phyloP scores from a whole-genome alignment of 2,113 vertebrate species.

The Falco punctatus region DNA sequence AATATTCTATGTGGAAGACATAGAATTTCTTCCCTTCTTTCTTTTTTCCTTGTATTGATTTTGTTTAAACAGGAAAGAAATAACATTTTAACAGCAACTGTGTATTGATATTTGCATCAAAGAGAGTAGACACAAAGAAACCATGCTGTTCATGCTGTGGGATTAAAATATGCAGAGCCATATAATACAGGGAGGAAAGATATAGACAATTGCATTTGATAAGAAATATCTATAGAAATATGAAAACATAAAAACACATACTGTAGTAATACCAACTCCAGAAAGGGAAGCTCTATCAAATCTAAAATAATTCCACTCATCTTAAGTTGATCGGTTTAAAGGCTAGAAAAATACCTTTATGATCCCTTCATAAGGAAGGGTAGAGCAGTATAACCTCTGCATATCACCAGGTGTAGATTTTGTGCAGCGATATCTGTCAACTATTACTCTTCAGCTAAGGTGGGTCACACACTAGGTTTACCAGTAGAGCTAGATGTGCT shows the following conservation, averaged over 20 bases:
- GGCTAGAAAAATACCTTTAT: background rate
- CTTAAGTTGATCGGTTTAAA: background rate
- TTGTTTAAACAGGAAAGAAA: background rate
- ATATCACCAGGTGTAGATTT: background rate
- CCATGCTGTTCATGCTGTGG: background rate
- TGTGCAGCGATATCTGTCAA: background rate
- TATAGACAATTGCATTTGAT: background rate
- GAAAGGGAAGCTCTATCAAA: background rate
- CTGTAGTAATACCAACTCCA: background rate
- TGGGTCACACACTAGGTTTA: background rate
- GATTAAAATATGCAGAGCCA: background rate
- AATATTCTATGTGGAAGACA: background rate
- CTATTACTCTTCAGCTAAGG: background rate
- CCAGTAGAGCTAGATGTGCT: background rate
- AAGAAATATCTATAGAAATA: background rate
- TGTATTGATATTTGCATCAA: constrained; percentile 2
- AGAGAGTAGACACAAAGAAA: background rate
- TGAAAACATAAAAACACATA: background rate
- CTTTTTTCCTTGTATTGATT: background rate
- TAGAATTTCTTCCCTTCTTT: background rate
- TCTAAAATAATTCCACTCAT: background rate
- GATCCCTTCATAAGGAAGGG: background rate
- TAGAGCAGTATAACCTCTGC: background rate
- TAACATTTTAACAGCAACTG: background rate
- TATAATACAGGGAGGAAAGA: background rate